Conservation (phyloP, 1,140 invertebrate species). For the Pectinophora gossypiella region DNA sequence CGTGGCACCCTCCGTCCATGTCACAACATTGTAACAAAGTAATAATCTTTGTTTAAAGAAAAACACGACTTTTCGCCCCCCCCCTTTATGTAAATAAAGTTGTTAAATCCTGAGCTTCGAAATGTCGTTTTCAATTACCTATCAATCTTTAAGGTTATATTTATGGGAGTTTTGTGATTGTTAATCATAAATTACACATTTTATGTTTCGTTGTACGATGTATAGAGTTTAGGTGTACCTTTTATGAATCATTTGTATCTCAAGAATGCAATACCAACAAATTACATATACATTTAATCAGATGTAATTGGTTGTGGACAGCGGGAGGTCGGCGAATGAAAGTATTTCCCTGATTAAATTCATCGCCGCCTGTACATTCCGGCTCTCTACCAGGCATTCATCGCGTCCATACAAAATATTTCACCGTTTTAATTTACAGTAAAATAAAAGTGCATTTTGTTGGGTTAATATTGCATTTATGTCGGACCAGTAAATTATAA, state of each 20-base stretch:
- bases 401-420: no score
- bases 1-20: conserved; percentile 38
- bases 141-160: conserved; percentile 25
- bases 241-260: conserved; percentile 8
- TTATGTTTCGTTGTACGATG: conserved; percentile 24
- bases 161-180: conserved; percentile 34
- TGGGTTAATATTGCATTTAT: not conserved
- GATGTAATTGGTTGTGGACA: not conserved
- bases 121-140: conserved; percentile 31
- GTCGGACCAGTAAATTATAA: no score
- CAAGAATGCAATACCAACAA: conserved; percentile 16
- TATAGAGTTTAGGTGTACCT: conserved; percentile 13
- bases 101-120: conserved; percentile 29
- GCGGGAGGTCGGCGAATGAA: not conserved
- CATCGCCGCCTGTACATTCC: not conserved
- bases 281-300: not conserved
- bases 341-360: not conserved
- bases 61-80: conserved; percentile 32
- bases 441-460: not conserved
- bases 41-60: conserved; percentile 26
- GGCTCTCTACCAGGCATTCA: not conserved
- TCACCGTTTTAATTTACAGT: not conserved
- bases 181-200: conserved; percentile 26
- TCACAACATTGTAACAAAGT: conserved; percentile 27
- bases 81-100: conserved; percentile 55